Conservation (phyloP, 2,797 vertebrate genomes). For the Mallotus villosus region DNA sequence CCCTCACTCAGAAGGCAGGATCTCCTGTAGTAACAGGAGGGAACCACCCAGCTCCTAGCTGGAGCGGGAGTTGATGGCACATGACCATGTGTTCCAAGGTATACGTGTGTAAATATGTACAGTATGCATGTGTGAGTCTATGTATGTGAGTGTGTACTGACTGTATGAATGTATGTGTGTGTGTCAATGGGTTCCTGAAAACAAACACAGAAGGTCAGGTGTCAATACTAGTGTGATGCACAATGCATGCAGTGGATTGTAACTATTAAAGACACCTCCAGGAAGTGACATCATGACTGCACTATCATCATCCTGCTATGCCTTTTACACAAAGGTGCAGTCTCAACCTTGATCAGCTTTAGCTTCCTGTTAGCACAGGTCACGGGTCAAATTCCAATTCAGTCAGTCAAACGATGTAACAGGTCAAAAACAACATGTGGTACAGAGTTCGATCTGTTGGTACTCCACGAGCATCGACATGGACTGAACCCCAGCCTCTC, state of each 20-base stretch:
- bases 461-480: neutral
- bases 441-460: neutral
- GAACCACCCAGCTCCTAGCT: slow-evolving; percentile 23
- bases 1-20: slow-evolving; percentile 21
- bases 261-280: neutral
- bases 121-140: slow-evolving; percentile 4
- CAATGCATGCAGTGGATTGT: slow-evolving; percentile 29
- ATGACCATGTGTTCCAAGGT: no score
- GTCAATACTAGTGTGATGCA: slow-evolving; percentile 44
- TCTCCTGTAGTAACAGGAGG: slow-evolving; percentile 36
- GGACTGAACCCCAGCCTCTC: slow-evolving; percentile 15
- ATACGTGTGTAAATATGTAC: no score
- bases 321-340: no score
- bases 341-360: neutral
- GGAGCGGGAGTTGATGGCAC: slow-evolving; percentile 21
- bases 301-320: no score
- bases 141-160: neutral
- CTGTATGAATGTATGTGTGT: neutral
- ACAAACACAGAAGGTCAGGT: neutral
- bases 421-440: slow-evolving; percentile 28
- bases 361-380: neutral
- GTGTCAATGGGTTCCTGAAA: neutral
- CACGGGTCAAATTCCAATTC: slow-evolving; percentile 19
- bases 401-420: neutral
- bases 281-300: no score